Evolutionary conservation across 2,888 invertebrate genomes (phyloP), one percentile per base, ranked within the genome.

Genomic region (Bibio marci): DNA sequence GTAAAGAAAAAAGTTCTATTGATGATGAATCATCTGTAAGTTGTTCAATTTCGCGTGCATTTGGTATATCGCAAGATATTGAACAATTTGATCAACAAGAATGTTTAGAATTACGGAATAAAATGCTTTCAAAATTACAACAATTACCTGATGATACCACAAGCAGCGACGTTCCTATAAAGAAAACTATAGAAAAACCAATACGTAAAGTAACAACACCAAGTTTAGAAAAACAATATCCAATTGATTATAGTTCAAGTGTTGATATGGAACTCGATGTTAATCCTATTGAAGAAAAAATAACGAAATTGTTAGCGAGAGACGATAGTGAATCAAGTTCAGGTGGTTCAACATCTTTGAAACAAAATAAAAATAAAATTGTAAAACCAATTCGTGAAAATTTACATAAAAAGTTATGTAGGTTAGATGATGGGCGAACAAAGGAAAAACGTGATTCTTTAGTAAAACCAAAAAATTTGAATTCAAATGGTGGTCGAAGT

Each of bases 21-120:
- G 75, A 75, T 33, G 79, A 80, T 44, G 79, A 80, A 53, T 79
- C 79, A 0, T 79, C 79, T 56, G 70, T 75, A 0, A 79, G 78
- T 55, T 82, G 82, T 54, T 81, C 83, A 1, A 81, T 83, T 49
- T 81, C 82, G 1, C 66, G 79, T 43, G 79, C 82, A 0, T 62
- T 83, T 37, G 83, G 83, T 1, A 76, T 82, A 47, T 82, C 82
- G 3, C 80, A 79, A 57, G 76, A 76, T 49, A 71, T 73, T 26
- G 73, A 73, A 53, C 69, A 67, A 52, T 68, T 76, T 46, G 73
- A 76, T 30, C 72, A 73, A 42, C 69, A 69, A 45, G 59, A 61
- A 46, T 62, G 62, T 40, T 56, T 67, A 31, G 71, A 70, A 49
- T 64, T 77, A 12, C 69, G 71, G 44, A 70, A 72, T 48, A 68